Evolutionary conservation across 1,140 invertebrate genomes (phyloP).

Genomic region (Heterodera schachtii): DNA sequence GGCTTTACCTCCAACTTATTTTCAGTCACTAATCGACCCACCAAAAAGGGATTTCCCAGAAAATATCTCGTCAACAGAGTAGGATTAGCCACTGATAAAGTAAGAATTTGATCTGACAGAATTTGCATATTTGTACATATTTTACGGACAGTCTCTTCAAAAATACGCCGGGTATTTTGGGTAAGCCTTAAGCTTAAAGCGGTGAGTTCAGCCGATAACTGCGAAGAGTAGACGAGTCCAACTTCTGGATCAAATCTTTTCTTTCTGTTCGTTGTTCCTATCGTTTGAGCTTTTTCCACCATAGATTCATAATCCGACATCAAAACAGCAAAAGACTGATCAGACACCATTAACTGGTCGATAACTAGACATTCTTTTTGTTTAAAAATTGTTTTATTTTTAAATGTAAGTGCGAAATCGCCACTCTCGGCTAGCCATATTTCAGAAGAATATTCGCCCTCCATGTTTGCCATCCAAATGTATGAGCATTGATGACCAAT

Average conservation of each 20-base stretch:
- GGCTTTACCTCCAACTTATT: slow-evolving; percentile 8
- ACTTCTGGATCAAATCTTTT: background rate
- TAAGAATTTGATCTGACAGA: background rate
- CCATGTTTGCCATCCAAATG: background rate
- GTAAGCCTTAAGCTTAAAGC: slow-evolving; percentile 5
- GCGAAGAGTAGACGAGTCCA: slow-evolving; percentile 5
- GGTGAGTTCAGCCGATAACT: slow-evolving; percentile 1
- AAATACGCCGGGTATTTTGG: background rate
- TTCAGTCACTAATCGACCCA: background rate
- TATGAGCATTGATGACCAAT: slow-evolving; percentile 11
- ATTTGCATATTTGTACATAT: slow-evolving; percentile 6
- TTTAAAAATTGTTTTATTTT: slow-evolving; percentile 4
- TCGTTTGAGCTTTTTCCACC: background rate
- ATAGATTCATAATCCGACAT: background rate
- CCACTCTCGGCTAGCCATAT: background rate
- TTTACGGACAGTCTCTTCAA: background rate
- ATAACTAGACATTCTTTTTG: too few species aligned
- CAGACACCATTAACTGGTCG: background rate
- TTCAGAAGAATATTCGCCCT: background rate
- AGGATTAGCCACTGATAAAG: background rate
- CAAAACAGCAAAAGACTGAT: slow-evolving; percentile 15
- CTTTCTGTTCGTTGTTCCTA: background rate
- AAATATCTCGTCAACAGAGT: slow-evolving; percentile 12
- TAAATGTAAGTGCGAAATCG: slow-evolving; percentile 15
- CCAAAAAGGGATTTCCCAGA: background rate